Evolutionary conservation across 2,888 invertebrate genomes (phyloP).

Genomic region (Poecilus cupreus): DNA sequence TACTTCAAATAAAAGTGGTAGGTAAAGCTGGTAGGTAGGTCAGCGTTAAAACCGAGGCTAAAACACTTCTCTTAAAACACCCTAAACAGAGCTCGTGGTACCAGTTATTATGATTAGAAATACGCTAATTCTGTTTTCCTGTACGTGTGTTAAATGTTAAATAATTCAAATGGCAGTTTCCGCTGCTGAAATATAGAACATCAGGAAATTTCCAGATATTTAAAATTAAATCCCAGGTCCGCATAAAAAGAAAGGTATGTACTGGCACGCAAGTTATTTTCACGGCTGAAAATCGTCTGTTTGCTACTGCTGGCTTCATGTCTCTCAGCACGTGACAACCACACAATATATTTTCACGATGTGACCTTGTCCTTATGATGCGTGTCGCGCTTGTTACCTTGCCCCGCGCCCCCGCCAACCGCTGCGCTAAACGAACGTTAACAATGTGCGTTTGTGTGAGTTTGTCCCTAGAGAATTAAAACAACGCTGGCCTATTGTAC

Average conservation of each 20-base stretch:
- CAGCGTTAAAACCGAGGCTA: no score
- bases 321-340: constrained; percentile 29
- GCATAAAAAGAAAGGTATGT: background rate
- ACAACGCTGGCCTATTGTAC: background rate
- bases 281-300: background rate
- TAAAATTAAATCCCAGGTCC: constrained; percentile 12
- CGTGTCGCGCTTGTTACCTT: constrained; percentile 3
- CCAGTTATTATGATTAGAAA: no score
- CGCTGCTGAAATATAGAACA: background rate
- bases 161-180: background rate
- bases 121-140: no score
- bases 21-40: no score
- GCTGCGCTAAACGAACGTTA: background rate
- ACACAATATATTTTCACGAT: constrained; percentile 17
- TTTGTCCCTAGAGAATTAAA: background rate
- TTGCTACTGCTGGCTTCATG: constrained; percentile 6
- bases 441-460: background rate
- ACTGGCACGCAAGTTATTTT: constrained; percentile 18
- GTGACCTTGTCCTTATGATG: constrained; percentile 41
- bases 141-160: no score
- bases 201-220: constrained; percentile 37
- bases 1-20: no score
- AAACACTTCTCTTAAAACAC: no score
- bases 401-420: background rate
- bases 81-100: no score